Evolutionary conservation across 1,140 invertebrate species (phyloP), one percentile per base, ranked within the genome.

Genomic region (Sycobia sp.): DNA sequence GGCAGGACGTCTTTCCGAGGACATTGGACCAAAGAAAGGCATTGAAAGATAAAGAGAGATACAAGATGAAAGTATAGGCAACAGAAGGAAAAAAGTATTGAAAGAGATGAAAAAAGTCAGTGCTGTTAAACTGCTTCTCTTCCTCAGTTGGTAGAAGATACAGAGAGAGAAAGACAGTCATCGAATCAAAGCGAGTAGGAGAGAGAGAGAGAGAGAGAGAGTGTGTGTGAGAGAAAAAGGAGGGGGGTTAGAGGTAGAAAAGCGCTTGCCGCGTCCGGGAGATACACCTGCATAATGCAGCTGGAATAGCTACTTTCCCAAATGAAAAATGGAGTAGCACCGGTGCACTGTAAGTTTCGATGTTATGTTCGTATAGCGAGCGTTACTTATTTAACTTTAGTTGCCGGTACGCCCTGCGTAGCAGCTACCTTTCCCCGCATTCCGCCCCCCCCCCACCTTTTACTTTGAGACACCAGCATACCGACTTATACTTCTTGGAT

Each of bases 301-400:
- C 53, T 56, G 41, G 54, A 44, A 59, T 67, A 68, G 65, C 67
- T 71, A 67, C 67, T 71, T 69, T 67, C 46, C 67, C 46, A 69
- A 71, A 69, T 75, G 71, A 75, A 75, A 73, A 74, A 75, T 74
- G 68, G 69, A 75, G 69, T 63, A 69, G 70, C 60, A 36, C 34
- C 62, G 20, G 53, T 29, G 47, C 27, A 25, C 43, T 44, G 54
- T 51, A 57, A 64, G 46, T 65, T 65, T 58, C 46, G 62, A 65
- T 55, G 55, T 59, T 56, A 58, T 58, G 54, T 67, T 57, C 66
- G 49, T 46, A n/a, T n/a, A 47, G 41, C 57, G 29, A 50, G 53
- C 65, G 66, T 75, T 70, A 72, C 62, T 74, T 75, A 75, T 75
- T 75, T 75, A 75, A 71, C 67, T 61, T 56, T 65, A 68, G 56